A percentile compares a stretch with the other conserved stretches of the same genome.
These are phyloP conservation scores for Chelidonichthys spinosus DNA, from an alignment of 2,797 vertebrate species.

Conservation along the genomic window DNA sequence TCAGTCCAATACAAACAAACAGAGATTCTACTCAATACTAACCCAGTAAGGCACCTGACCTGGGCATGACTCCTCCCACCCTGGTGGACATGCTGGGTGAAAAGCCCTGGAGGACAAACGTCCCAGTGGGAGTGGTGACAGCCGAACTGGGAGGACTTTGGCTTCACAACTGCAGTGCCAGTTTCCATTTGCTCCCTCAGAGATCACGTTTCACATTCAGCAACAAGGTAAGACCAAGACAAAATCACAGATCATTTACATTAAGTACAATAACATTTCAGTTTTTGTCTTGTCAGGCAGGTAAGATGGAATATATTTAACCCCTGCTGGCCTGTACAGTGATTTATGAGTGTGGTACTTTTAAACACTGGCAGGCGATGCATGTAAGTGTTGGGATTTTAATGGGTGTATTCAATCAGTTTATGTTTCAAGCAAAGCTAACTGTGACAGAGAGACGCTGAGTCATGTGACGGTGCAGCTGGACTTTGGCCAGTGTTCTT, in stretches of 20 bases:
- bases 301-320: not conserved
- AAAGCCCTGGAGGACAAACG: slow-evolving; percentile 4
- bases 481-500: slow-evolving; percentile 62
- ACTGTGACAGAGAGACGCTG: not conserved
- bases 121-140: slow-evolving; percentile 55
- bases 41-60: slow-evolving; percentile 19
- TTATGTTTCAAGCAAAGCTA: not conserved
- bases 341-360: not conserved
- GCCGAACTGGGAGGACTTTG: slow-evolving; percentile 54
- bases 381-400: not conserved
- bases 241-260: not conserved
- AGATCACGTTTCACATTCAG: slow-evolving; percentile 44
- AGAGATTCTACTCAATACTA: slow-evolving; percentile 25
- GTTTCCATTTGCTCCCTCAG: slow-evolving; percentile 40
- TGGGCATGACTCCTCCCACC: slow-evolving; percentile 52
- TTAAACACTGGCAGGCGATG: not conserved
- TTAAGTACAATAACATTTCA: not conserved
- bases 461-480: slow-evolving; percentile 28
- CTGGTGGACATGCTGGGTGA: slow-evolving; percentile 15
- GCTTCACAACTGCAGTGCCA: slow-evolving; percentile 30
- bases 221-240: slow-evolving; percentile 45
- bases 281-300: not conserved
- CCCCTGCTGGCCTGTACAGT: not conserved
- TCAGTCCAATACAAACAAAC: slow-evolving; percentile 5
- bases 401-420: not conserved